These are phyloP conservation scores for Blomia tropicalis DNA, from an alignment of 2,888 invertebrate genomes.

Conservation along the genomic window DNA sequence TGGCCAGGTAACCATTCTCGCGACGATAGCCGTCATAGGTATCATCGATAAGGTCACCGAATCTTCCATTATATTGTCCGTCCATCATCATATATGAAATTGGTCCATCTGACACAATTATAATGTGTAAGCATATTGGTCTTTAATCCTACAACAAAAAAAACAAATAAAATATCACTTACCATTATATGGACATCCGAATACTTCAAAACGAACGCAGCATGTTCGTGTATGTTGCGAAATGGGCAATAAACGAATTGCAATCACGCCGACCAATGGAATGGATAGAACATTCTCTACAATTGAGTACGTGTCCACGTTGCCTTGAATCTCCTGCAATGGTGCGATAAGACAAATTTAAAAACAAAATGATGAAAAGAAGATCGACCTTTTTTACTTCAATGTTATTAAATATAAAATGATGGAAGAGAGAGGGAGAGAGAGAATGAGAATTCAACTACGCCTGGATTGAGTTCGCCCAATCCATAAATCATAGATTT, in stretches of 20 bases:
- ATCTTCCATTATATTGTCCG: slow-evolving; percentile 61
- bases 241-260: slow-evolving; percentile 66
- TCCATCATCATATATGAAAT: slow-evolving; percentile 73
- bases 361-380: neutral
- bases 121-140: neutral
- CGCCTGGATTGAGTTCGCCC: neutral
- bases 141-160: neutral
- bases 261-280: slow-evolving; percentile 60
- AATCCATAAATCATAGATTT: slow-evolving; percentile 4
- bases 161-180: slow-evolving; percentile 36
- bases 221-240: slow-evolving; percentile 65
- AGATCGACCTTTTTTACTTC: neutral
- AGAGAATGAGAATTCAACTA: neutral
- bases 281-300: slow-evolving; percentile 59
- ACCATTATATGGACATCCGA: slow-evolving; percentile 73
- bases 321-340: slow-evolving; percentile 42
- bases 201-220: slow-evolving; percentile 77
- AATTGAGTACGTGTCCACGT: slow-evolving; percentile 66
- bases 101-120: slow-evolving; percentile 35
- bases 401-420: neutral
- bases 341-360: neutral
- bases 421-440: neutral
- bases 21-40: slow-evolving; percentile 72
- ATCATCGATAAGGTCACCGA: slow-evolving; percentile 63
- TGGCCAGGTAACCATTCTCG: slow-evolving; percentile 49